These are phyloP conservation scores for Sebastes iracundus DNA, from an alignment of 2,797 vertebrate genomes.

Conservation along the genomic window DNA sequence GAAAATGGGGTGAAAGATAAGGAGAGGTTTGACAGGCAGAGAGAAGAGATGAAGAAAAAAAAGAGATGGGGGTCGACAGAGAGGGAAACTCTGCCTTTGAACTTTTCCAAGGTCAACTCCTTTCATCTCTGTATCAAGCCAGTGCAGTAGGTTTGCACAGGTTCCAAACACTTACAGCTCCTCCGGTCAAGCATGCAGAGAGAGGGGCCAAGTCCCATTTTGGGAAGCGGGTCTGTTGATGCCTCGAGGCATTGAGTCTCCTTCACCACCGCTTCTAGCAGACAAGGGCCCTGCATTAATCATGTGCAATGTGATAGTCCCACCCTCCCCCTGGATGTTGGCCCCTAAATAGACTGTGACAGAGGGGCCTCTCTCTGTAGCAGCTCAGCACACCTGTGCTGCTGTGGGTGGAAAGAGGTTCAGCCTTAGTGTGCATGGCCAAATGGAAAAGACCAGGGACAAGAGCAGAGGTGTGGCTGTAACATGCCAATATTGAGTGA, in stretches of 20 bases:
- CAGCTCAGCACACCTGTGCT: conserved; percentile 32
- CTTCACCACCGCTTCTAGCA: conserved; percentile 49
- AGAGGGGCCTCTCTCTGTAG: conserved; percentile 11
- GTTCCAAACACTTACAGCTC: conserved; percentile 26
- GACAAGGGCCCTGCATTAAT: conserved; percentile 65
- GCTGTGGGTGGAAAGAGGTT: neutral
- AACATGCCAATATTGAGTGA: neutral
- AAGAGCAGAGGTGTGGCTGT: neutral
- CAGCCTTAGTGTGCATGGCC: neutral
- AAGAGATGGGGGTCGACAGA: conserved; percentile 5
- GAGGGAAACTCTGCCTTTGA: conserved; percentile 41
- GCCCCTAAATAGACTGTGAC: conserved; percentile 32
- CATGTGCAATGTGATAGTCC: conserved; percentile 62
- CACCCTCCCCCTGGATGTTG: conserved; percentile 12
- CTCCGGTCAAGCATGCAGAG: conserved; percentile 50
- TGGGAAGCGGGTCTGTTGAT: conserved; percentile 53
- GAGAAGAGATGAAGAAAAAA: neutral
- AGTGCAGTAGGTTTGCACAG: conserved; percentile 7
- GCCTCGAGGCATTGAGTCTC: conserved; percentile 56
- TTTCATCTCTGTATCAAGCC: conserved; percentile 39
- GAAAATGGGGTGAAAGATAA: conserved; percentile 7
- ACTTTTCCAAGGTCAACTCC: conserved; percentile 51
- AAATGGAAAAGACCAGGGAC: neutral
- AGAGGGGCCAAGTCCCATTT: conserved; percentile 42
- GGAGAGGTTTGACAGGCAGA: conserved; percentile 23